Evolutionary conservation across 1,140 invertebrate species (phyloP).

Genomic region (Drosophila persimilis): DNA sequence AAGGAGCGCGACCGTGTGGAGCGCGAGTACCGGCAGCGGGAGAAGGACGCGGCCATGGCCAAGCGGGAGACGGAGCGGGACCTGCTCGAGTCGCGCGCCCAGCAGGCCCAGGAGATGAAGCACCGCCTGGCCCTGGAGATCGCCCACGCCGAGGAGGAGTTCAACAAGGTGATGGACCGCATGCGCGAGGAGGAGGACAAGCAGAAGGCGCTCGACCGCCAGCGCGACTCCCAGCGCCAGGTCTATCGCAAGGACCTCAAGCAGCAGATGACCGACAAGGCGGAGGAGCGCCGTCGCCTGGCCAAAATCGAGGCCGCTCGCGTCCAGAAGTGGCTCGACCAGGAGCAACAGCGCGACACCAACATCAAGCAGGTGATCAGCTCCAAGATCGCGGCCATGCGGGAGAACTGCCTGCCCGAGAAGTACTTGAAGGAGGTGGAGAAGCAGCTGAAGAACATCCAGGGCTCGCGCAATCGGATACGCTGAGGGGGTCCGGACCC

Average conservation of each 20-base stretch:
- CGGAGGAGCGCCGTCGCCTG: slow-evolving; percentile 84
- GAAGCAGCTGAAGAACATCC: slow-evolving; percentile 79
- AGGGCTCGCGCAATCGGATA: slow-evolving; percentile 57
- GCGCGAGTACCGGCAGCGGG: slow-evolving; percentile 84
- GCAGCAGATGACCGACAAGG: slow-evolving; percentile 86
- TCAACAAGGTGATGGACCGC: slow-evolving; percentile 84
- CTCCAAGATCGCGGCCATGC: slow-evolving; percentile 85
- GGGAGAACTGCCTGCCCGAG: slow-evolving; percentile 81
- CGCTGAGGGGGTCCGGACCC: slow-evolving; percentile 21
- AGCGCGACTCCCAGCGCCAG: slow-evolving; percentile 53
- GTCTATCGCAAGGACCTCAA: slow-evolving; percentile 71
- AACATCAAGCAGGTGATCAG: slow-evolving; percentile 85
- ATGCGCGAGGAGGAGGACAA: slow-evolving; percentile 84
- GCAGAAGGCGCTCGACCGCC: slow-evolving; percentile 79
- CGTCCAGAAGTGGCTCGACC: slow-evolving; percentile 85
- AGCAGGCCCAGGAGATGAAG: slow-evolving; percentile 83
- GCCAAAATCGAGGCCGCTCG: slow-evolving; percentile 83
- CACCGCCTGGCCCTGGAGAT: slow-evolving; percentile 85
- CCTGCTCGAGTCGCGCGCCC: slow-evolving; percentile 83
- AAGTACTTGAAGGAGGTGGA: slow-evolving; percentile 82
- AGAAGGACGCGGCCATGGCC: slow-evolving; percentile 84
- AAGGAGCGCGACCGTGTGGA: slow-evolving; percentile 85
- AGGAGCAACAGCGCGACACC: slow-evolving; percentile 84
- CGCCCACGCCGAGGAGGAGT: slow-evolving; percentile 86
- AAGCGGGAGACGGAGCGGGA: slow-evolving; percentile 84